Conservation (phyloP, 1,140 invertebrate genomes). For the Drosophila bocki region DNA sequence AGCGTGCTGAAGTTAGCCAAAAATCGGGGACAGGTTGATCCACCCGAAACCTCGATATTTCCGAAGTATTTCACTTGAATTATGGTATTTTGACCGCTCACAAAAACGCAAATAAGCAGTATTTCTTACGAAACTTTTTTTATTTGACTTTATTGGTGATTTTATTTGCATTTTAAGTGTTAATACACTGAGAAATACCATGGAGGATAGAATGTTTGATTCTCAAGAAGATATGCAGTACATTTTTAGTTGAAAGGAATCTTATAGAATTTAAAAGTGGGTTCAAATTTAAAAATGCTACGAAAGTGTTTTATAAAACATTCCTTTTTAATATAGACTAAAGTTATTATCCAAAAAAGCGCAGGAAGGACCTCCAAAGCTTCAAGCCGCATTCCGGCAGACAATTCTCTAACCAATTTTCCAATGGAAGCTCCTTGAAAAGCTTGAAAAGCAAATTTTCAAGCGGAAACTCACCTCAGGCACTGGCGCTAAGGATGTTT, state of each 20-base stretch:
- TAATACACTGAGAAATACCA: conserved; percentile 1
- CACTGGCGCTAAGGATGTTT: conserved; percentile 50
- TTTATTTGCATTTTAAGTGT: conserved; percentile 13
- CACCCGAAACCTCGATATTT: conserved; percentile 11
- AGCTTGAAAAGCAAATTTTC: conserved; percentile 42
- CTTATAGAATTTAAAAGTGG: neutral
- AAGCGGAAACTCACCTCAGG: conserved; percentile 49
- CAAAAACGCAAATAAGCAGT: conserved; percentile 3
- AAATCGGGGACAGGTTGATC: conserved; percentile 27
- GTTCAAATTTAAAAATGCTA: too few species aligned
- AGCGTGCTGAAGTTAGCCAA: conserved; percentile 27
- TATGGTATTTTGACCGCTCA: conserved; percentile 25
- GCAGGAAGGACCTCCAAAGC: conserved; percentile 4
- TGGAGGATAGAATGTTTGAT: neutral
- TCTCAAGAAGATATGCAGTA: neutral
- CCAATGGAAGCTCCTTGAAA: conserved; percentile 27
- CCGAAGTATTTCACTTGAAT: conserved; percentile 16
- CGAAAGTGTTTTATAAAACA: too few species aligned
- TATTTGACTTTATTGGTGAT: neutral
- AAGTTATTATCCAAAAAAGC: conserved; percentile 13
- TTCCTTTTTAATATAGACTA: neutral
- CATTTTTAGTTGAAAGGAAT: neutral
- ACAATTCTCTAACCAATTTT: conserved; percentile 29
- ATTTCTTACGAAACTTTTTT: conserved; percentile 9
- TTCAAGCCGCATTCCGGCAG: neutral